Percentiles rank a stretch among this genome's conserved stretches.
Evolutionary conservation across 2,888 invertebrate species (phyloP).

Genomic region (Chrysolina americana): DNA sequence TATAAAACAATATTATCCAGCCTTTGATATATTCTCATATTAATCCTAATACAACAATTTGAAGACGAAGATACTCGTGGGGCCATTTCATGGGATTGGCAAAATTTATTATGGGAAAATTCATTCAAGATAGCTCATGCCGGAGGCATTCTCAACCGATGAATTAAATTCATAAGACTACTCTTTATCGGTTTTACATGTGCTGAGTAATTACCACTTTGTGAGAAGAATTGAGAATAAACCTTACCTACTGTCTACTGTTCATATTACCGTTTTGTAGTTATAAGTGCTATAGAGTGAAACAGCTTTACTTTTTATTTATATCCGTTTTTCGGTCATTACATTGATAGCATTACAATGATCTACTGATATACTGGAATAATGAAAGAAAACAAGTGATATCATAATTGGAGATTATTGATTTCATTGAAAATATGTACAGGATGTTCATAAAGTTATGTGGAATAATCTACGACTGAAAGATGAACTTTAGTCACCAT

Average conservation of each 20-base stretch:
- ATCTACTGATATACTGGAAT: no score
- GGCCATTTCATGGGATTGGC: slow-evolving; percentile 11
- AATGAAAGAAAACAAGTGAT: no score
- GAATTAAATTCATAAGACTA: slow-evolving; percentile 17
- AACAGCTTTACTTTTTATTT: neutral
- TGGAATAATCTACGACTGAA: no score
- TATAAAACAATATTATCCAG: no score
- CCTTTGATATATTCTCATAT: no score
- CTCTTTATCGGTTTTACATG: slow-evolving; percentile 4
- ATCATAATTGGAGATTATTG: no score
- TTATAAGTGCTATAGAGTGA: neutral
- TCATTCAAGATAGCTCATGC: neutral
- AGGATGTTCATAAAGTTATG: no score
- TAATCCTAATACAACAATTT: neutral
- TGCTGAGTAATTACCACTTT: neutral
- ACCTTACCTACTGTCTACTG: slow-evolving; percentile 3
- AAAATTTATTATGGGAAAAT: slow-evolving; percentile 20
- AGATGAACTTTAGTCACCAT: no score
- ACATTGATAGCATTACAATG: no score
- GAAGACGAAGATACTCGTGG: neutral
- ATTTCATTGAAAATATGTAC: no score
- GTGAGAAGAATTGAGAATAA: slow-evolving; percentile 1
- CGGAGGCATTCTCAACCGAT: slow-evolving; percentile 9
- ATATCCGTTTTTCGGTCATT: no score
- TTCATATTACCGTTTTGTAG: neutral